Evolutionary conservation across 37 sponge, comb jelly and placozoan species (phyloP).

Genomic region (Theonella swinhoei): DNA sequence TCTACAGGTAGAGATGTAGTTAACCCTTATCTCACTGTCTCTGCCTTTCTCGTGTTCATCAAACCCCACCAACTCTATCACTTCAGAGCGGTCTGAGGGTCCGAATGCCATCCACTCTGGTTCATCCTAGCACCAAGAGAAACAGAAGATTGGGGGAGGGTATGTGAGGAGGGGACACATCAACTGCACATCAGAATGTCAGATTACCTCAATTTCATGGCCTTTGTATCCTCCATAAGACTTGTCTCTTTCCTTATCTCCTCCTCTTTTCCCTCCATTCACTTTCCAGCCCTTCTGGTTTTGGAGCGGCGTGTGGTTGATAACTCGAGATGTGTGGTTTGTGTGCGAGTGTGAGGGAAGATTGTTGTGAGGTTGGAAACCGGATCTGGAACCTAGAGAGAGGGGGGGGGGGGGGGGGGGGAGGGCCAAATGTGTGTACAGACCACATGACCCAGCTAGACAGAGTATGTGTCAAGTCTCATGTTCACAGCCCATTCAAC

Average conservation of each 20-base stretch:
- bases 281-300: conserved; percentile 8
- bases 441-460: no score
- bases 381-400: not conserved
- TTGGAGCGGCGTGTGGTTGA: conserved; percentile 55
- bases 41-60: conserved; percentile 70
- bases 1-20: no score
- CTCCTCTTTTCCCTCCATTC: not conserved
- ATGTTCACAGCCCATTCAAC: not conserved
- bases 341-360: not conserved
- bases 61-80: conserved; percentile 71
- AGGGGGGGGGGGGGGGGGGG: conserved; percentile 4
- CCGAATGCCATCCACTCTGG: conserved; percentile 89
- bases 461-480: not conserved
- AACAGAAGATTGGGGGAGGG: no score
- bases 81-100: conserved; percentile 51
- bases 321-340: conserved; percentile 23
- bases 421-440: no score
- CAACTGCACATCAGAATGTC: not conserved
- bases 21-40: no score
- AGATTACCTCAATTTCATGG: not conserved
- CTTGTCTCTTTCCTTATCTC: not conserved
- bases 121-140: no score
- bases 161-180: not conserved
- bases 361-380: not conserved
- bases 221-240: not conserved